Percentiles rank a stretch among this genome's conserved stretches.
These are phyloP conservation scores for Bothrops jararaca DNA, from an alignment of 2,113 vertebrate genomes.

Conservation along the genomic window DNA sequence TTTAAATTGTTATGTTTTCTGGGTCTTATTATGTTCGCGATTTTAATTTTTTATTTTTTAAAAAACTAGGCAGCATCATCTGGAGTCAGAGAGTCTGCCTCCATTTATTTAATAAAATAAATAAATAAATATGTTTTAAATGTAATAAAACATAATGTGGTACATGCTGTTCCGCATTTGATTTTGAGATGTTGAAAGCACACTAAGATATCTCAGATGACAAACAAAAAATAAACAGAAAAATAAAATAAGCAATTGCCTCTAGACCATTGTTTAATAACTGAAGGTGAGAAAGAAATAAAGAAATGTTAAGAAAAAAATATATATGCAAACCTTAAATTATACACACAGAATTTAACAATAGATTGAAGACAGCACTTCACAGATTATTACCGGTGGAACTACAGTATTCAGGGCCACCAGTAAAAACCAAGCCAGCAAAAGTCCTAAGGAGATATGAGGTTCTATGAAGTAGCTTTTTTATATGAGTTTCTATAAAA, in stretches of 20 bases:
- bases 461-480: background rate
- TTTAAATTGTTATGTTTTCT: background rate
- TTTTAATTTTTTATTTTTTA: background rate
- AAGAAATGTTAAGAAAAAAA: background rate
- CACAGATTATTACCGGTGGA: background rate
- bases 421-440: background rate
- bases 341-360: background rate
- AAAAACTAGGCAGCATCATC: background rate
- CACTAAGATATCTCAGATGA: background rate
- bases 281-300: background rate
- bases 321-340: background rate
- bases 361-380: background rate
- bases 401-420: background rate
- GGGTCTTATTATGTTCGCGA: background rate
- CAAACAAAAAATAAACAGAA: background rate
- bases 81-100: background rate
- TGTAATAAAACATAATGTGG: rapidly evolving
- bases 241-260: background rate
- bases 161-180: rapidly evolving
- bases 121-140: background rate
- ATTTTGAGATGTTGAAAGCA: background rate
- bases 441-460: background rate
- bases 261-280: background rate
- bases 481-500: background rate
- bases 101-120: background rate